phyloP scores from a whole-genome alignment of 2,113 vertebrate genomes.

The Synodontis membranacea region DNA sequence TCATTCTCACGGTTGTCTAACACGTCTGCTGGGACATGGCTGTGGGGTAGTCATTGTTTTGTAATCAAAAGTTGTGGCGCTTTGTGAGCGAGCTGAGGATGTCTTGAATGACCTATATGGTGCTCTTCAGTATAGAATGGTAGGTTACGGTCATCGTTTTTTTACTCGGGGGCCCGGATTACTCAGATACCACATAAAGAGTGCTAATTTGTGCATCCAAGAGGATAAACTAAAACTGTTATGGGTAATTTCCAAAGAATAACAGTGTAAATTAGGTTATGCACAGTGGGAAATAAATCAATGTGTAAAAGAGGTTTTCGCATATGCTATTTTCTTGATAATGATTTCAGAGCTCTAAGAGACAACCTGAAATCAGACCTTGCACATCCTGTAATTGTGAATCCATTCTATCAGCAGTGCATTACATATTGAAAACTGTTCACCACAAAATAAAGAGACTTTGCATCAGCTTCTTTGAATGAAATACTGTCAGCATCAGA shows the following conservation, averaged over 20 bases:
- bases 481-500: not conserved
- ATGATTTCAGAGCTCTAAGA: not conserved
- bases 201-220: not conserved
- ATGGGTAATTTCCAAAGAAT: no score
- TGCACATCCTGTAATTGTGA: no score
- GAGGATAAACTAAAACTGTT: not conserved
- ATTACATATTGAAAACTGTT: not conserved
- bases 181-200: not conserved
- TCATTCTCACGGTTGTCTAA: conserved; percentile 11
- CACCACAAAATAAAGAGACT: not conserved
- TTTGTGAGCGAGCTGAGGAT: not conserved
- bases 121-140: no score
- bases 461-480: not conserved
- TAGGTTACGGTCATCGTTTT: not conserved
- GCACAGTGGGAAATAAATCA: not conserved
- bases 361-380: not conserved
- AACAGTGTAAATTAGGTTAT: not conserved
- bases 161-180: not conserved
- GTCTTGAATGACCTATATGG: not conserved
- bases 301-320: not conserved
- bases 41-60: not conserved
- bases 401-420: not conserved
- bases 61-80: not conserved
- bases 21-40: conserved; percentile 2
- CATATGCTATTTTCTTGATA: not conserved